These are phyloP conservation scores for Callochromis pleurospilus DNA, from an alignment of 2,113 vertebrate species.

Conservation along the genomic window DNA sequence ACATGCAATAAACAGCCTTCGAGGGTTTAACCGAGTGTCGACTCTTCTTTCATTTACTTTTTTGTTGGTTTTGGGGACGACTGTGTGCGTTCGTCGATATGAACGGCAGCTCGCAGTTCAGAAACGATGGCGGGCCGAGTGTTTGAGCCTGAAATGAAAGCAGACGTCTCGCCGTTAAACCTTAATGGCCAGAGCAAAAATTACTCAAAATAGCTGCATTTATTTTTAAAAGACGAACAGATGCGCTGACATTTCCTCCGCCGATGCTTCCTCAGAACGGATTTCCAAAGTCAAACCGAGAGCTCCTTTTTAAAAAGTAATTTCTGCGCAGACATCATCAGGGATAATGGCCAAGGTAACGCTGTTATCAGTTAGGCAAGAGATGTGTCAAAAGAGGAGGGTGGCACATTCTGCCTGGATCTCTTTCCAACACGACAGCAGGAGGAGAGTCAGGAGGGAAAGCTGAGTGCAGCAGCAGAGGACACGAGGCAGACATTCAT, in stretches of 20 bases:
- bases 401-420: constrained; percentile 39
- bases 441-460: constrained; percentile 26
- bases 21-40: fast-evolving
- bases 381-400: constrained; percentile 28
- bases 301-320: constrained; percentile 12
- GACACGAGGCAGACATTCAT: constrained; percentile 36
- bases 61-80: not conserved
- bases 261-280: not conserved
- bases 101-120: not conserved
- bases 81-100: not conserved
- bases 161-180: not conserved
- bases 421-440: constrained; percentile 51
- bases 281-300: constrained; percentile 35
- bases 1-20: no score
- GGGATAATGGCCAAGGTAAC: constrained; percentile 47
- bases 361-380: constrained; percentile 29
- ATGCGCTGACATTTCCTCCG: not conserved
- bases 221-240: not conserved
- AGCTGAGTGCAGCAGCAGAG: constrained; percentile 1
- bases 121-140: not conserved
- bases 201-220: not conserved
- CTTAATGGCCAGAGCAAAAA: not conserved
- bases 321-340: not conserved
- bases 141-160: not conserved
- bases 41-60: not conserved